Base-by-base conservation (phyloP, 2,113 vertebrate genomes). In the Deroptyus accipitrinus region DNA sequence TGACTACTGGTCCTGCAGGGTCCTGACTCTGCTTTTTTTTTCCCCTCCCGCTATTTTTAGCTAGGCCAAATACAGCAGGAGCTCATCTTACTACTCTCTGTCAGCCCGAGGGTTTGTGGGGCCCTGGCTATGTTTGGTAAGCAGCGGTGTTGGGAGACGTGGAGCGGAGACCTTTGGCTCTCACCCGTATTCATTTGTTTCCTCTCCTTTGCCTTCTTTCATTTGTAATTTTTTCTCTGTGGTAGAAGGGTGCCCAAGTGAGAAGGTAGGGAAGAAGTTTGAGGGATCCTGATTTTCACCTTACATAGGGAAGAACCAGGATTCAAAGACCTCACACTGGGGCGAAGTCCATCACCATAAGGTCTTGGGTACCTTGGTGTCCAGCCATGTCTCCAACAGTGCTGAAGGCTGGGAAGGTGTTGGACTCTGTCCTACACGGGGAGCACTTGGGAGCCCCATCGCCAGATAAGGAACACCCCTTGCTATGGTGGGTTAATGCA, bases 21-120 rank as follows among this genome's bases (percentile, higher is more conserved):
- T 94, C 93, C 95, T 96, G 95, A 97, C 97, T 92, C 81, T 84
- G 96, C 95, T 79, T 42, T 92, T 92, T 96, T 95, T 96, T 93
- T 92, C 74, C 92, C 76, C 95, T 84, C 95, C 76, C 1, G 90
- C 97, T 99, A 99, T 99, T 99, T 99, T 99, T 99, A 99, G 98
- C 88, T 23, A 76, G 89, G 96, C 98, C 98, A 98, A 97, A 98
- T 96, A 96, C 96, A 98, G 98, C 97, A 97, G 97, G 93, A 91
- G 94, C 97, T 97, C 86, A 81, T 96, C 97, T 97, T 97, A 85
- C 88, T 67, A 57, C 86, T 86, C 62, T 46, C 68, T 8, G 57
- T 83, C 67, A 64, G 94, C 66, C 48, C 31, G 41, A 83, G 96
- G 95, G 96, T 95, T 84, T 68, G 22, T 74, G 46, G 88, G 95